Base-by-base conservation (phyloP, 2,797 vertebrate genomes). In the Aeoliscus strigatus region DNA sequence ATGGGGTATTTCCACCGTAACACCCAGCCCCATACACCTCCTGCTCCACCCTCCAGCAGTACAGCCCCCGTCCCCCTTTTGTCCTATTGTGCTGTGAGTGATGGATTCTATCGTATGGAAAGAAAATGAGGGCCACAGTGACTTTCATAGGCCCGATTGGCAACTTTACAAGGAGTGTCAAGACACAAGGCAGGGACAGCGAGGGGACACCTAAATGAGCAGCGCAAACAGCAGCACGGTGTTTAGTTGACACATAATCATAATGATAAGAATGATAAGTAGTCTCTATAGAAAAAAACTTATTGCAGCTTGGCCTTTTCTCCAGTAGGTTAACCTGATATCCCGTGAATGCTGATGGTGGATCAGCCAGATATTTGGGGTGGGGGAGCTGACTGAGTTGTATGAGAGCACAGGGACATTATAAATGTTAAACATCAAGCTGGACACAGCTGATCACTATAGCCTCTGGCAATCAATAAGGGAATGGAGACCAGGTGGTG, bases 401-500 rank as follows among this genome's bases (percentile, higher is more conserved):
- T 69, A 60, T 37, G 14, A 51, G 69, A 73, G 57, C 40, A 30
- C 28, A 9, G 44, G 29, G 60, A 38, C 71, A 79, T 84, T 84
- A 79, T 74, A 73, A 69, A 78, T 81, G 77, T 79, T 79, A 79
- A 84, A 78, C 44, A 72, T 60, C 63, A 63, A 78, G 69, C 66
- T 28, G 39, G 72, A 60, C 67, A 66, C 82, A 84, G 82, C 76
- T 86, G 85, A 87, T 86, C 75, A 57, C 66, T 43, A 31, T 74
- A 46, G 79, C 83, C 86, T 39, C 54, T 55, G 62, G 80, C 77
- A 54, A 84, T 84, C 75, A 80, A 81, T 82, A 75, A 58, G 53
- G 55, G 75, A 83, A 82, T 74, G 69, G 75, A 78, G 77, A 85
- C 79, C 85, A 87, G 82, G 79, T 86, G 82, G 78, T 51, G 73